A percentile compares a stretch with the other conserved stretches of the same genome.
phyloP scores from a whole-genome alignment of 2,888 invertebrate genomes.

The Netelia inedita region DNA sequence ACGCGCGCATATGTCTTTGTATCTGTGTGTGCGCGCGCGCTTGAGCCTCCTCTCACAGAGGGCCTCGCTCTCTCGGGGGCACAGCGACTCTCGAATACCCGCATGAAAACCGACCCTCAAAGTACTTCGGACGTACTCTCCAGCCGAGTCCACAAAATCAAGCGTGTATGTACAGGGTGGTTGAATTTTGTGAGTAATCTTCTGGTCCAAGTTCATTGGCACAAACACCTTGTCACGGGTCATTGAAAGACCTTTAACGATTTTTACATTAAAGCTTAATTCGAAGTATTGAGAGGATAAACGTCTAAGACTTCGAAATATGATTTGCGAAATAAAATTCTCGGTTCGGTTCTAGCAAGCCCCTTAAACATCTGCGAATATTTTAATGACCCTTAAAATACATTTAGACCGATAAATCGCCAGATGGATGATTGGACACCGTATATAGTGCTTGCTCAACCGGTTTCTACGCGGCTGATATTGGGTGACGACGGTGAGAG shows the following conservation, averaged over 20 bases:
- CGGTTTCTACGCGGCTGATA: slow-evolving; percentile 3
- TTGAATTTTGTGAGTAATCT: neutral
- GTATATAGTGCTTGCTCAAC: slow-evolving; percentile 12
- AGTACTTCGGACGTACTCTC: slow-evolving; percentile 54
- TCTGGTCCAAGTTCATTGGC: neutral
- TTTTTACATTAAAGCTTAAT: too few relatives aligned
- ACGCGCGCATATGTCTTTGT: neutral
- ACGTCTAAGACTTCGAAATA: too few relatives aligned
- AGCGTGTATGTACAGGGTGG: neutral
- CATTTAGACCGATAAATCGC: neutral
- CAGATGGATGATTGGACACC: neutral
- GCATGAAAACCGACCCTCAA: slow-evolving; percentile 60
- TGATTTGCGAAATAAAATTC: too few relatives aligned
- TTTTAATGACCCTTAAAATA: neutral
- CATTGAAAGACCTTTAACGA: neutral
- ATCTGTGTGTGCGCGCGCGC: slow-evolving; percentile 11
- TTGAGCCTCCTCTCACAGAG: neutral
- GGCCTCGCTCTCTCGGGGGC: neutral
- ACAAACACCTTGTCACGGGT: neutral
- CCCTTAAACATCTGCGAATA: neutral
- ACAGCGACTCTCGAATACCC: slow-evolving; percentile 43
- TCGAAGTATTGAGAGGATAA: too few relatives aligned
- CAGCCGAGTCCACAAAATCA: slow-evolving; percentile 15
- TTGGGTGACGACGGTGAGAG: neutral
- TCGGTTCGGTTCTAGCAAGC: neutral